Percentiles rank a stretch among this genome's conserved stretches.
These are phyloP conservation scores for Natrix natrix DNA, from an alignment of 2,797 vertebrate genomes.

Conservation along the genomic window DNA sequence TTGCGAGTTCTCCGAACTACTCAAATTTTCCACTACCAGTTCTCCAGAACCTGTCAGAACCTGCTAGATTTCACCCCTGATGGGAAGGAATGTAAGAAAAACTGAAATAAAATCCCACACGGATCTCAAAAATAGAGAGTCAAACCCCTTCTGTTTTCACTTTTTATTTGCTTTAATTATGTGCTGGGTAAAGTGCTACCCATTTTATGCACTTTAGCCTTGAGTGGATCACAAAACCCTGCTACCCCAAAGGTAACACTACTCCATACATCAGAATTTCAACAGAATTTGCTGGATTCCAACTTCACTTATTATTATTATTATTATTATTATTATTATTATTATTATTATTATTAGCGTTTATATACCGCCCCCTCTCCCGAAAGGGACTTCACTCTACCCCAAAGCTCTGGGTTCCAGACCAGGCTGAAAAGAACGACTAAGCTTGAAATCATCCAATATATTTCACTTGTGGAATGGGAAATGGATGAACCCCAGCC, in stretches of 20 bases:
- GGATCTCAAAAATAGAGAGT: background rate
- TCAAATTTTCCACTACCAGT: too few species aligned
- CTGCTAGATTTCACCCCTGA: too few species aligned
- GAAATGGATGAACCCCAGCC: background rate
- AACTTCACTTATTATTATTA: too few species aligned
- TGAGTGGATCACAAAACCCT: background rate
- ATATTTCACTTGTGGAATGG: background rate
- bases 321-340: too few species aligned
- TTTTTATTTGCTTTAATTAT: background rate
- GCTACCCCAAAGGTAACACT: background rate
- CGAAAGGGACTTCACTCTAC: background rate
- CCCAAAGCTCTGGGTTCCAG: background rate
- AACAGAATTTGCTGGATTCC: background rate
- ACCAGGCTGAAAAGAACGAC: background rate
- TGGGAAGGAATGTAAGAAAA: background rate
- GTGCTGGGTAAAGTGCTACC: background rate
- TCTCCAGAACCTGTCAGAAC: too few species aligned
- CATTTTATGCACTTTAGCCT: background rate
- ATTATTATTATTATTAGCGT: too few species aligned
- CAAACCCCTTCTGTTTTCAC: background rate
- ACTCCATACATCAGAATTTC: background rate
- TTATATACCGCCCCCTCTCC: too few species aligned
- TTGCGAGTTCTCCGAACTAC: too few species aligned
- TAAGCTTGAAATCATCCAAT: background rate
- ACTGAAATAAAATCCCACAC: background rate